Conservation (phyloP, 2,113 vertebrate genomes). For the Thamnophis sirtalis region DNA sequence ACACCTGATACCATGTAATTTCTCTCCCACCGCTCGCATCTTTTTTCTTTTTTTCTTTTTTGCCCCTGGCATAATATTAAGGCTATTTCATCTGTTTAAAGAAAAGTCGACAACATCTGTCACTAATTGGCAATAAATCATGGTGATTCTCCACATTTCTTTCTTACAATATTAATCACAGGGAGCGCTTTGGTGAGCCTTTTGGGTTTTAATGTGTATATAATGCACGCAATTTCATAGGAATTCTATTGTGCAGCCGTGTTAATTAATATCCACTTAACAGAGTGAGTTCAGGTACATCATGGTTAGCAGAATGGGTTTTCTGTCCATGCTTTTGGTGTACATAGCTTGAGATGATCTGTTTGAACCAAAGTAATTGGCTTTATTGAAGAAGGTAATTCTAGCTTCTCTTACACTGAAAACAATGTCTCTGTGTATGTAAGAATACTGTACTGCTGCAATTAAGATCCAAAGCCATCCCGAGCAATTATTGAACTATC, state of each 20-base stretch:
- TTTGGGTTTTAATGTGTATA: slow-evolving; percentile 48
- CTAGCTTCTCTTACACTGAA: slow-evolving; percentile 43
- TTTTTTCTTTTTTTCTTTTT: neutral
- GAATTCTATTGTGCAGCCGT: slow-evolving; percentile 62
- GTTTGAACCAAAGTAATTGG: slow-evolving; percentile 54
- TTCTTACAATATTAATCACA: slow-evolving; percentile 39
- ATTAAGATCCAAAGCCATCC: slow-evolving; percentile 36
- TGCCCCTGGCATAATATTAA: neutral
- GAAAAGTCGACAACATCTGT: slow-evolving; percentile 34
- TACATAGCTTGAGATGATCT: slow-evolving; percentile 45
- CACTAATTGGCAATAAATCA: slow-evolving; percentile 50
- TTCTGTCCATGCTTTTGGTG: slow-evolving; percentile 44
- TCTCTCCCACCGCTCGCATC: accelerated
- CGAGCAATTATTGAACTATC: slow-evolving; percentile 51
- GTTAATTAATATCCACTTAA: slow-evolving; percentile 63
- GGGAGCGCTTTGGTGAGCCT: slow-evolving; percentile 48
- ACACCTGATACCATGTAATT: neutral
- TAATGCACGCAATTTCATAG: slow-evolving; percentile 51
- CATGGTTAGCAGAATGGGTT: slow-evolving; percentile 48
- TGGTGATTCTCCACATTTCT: slow-evolving; percentile 46
- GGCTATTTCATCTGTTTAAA: slow-evolving; percentile 27
- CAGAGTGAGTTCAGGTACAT: slow-evolving; percentile 44
- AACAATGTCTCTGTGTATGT: slow-evolving; percentile 35
- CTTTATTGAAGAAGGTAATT: slow-evolving; percentile 54
- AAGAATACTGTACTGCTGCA: slow-evolving; percentile 31